Base-by-base conservation (phyloP, 1,140 invertebrate species). In the Drosophila saltans region DNA sequence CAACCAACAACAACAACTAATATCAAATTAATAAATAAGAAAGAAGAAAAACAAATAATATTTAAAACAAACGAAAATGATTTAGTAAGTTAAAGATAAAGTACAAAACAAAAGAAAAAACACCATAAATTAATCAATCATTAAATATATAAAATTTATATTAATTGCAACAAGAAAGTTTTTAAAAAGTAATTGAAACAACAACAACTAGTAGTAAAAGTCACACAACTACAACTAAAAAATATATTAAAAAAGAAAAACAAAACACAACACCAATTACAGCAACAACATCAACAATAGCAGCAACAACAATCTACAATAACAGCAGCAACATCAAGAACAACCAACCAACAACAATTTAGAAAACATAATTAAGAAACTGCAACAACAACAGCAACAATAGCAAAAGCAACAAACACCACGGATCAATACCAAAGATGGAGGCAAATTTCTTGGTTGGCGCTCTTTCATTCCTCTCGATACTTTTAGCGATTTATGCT, bases 351-450 rank as follows among this genome's bases (percentile, higher is more conserved):
- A 86, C 62, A 77, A 74, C 70, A 78, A 69, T 43, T 41, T 43
- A 43, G n/a, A 66, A 65, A 69, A 57, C 30, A 62, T 55, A 55
- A 52, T 39, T 39, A 48, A 61, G 56, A 40, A 72, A 61, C 64
- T 66, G 26, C 62, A 79, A 60, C 41, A 75, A 62, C 66, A 56
- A 76, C 59, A 68, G 64, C 21, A 76, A 30, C 24, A 68, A n/a
- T 28, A 66, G 56, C 62, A 75, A 67, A 63, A 69, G 69, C 69
- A 80, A 73, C 64, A 77, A 80, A 74, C 76, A 91, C 78, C 85
- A 91, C 90, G 90, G 90, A 91, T 91, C 90, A 91, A 91, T 91
- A 91, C 90, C 90, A 91, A 91, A 91, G 83, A 91, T 91, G 90
- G 90, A 91, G 90, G 90, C 90, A 78, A 91, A 91, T 91, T 89